phyloP scores from a whole-genome alignment of 2,113 vertebrate genomes.

The Burhinus bistriatus region DNA sequence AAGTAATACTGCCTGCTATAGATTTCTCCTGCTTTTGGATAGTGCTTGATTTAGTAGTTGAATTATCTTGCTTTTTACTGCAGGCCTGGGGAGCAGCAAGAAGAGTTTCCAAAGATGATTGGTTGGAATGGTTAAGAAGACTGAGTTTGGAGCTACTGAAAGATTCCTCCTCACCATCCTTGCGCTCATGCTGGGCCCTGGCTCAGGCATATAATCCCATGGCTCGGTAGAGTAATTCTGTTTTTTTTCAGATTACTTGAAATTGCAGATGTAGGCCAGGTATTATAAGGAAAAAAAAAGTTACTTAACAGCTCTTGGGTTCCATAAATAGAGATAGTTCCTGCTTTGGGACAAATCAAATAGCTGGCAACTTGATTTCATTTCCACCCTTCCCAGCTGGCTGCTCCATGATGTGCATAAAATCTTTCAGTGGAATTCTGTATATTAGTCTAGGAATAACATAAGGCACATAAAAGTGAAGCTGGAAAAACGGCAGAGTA shows the following conservation, averaged over 20 bases:
- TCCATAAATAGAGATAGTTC: neutral
- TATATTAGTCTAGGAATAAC: neutral
- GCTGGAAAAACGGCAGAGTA: neutral
- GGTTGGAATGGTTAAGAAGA: conserved; percentile 95
- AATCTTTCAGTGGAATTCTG: neutral
- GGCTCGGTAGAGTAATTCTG: conserved; percentile 81
- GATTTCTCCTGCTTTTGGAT: neutral
- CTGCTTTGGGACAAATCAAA: neutral
- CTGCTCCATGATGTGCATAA: neutral
- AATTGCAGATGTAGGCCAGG: neutral
- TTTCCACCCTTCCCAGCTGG: neutral
- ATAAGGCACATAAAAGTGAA: neutral
- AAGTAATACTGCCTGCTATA: neutral
- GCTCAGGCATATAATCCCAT: conserved; percentile 98
- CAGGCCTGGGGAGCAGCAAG: conserved; percentile 98
- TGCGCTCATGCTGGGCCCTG: conserved; percentile 96
- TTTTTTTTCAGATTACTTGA: neutral
- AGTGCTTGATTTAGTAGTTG: neutral
- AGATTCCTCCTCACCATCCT: conserved; percentile 93
- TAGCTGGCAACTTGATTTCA: neutral
- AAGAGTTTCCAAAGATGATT: conserved; percentile 98
- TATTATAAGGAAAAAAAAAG: neutral
- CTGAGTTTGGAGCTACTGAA: conserved; percentile 95
- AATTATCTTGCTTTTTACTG: neutral
- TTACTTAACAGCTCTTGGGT: neutral